Conservation (phyloP, 1,140 invertebrate species). For the Drosophila obscura region DNA sequence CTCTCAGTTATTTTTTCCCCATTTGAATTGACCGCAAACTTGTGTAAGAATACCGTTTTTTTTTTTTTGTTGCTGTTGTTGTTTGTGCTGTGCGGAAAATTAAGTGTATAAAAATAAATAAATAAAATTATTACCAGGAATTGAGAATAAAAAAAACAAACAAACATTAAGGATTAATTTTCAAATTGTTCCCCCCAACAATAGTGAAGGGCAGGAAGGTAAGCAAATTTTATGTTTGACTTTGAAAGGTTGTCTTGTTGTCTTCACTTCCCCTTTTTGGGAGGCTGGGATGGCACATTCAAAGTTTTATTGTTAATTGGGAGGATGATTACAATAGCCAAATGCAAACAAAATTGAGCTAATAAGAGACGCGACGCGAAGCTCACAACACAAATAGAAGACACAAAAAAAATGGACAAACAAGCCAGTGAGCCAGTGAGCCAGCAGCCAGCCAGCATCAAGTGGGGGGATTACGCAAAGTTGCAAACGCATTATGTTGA, state of each 20-base stretch:
- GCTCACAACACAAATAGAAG: conserved; percentile 38
- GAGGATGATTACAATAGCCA: conserved; percentile 55
- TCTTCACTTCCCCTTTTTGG: not conserved
- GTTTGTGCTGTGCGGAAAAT: not conserved
- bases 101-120: not conserved
- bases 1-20: conserved; percentile 23
- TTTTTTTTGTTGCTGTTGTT: not conserved
- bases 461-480: conserved; percentile 73
- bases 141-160: not conserved
- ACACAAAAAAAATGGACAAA: conserved; percentile 52
- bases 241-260: conserved; percentile 12
- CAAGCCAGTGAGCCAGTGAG: not conserved
- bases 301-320: conserved; percentile 58
- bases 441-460: conserved; percentile 22
- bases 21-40: conserved; percentile 38
- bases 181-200: conserved; percentile 1
- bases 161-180: not conserved
- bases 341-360: conserved; percentile 13
- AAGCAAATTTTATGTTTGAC: conserved; percentile 3
- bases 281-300: conserved; percentile 7
- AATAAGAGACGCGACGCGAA: conserved; percentile 46
- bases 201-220: conserved; percentile 34
- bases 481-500: conserved; percentile 74
- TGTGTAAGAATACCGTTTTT: conserved; percentile 25
- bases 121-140: not conserved